These are phyloP conservation scores for Frieseomelitta varia DNA, from an alignment of 1,140 invertebrate species.

Conservation along the genomic window DNA sequence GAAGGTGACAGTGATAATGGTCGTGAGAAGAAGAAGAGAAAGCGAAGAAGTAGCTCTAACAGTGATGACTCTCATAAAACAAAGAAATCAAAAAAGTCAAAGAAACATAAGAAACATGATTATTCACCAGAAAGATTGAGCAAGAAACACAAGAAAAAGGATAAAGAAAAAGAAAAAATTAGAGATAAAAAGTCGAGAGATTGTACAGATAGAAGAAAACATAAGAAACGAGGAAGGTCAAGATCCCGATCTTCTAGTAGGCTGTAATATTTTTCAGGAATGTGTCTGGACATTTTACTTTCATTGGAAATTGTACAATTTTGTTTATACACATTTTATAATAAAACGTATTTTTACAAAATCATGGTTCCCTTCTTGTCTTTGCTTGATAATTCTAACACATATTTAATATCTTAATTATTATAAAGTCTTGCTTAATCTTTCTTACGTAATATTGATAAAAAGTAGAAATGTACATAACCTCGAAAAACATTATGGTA, in stretches of 20 bases:
- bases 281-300: conserved; percentile 39
- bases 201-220: conserved; percentile 72
- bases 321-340: conserved; percentile 64
- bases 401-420: neutral
- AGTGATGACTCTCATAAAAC: conserved; percentile 73
- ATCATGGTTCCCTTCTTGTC: neutral
- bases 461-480: conserved; percentile 53
- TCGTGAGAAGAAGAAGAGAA: conserved; percentile 60
- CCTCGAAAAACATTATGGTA: conserved; percentile 62
- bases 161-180: conserved; percentile 78
- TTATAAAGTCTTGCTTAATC: neutral
- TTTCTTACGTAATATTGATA: conserved; percentile 41
- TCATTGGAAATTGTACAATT: conserved; percentile 53
- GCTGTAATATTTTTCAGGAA: conserved; percentile 41
- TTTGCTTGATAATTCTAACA: neutral
- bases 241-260: conserved; percentile 65
- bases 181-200: conserved; percentile 78
- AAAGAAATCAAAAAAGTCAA: conserved; percentile 79
- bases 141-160: conserved; percentile 73
- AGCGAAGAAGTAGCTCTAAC: conserved; percentile 69
- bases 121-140: conserved; percentile 71
- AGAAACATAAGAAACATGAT: conserved; percentile 74
- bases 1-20: conserved; percentile 62
- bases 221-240: conserved; percentile 73
- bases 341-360: conserved; percentile 73